A percentile compares a stretch with the other conserved stretches of the same genome.
phyloP scores from a whole-genome alignment of 2,113 vertebrate species.

The Protobothrops flavoviridis region DNA sequence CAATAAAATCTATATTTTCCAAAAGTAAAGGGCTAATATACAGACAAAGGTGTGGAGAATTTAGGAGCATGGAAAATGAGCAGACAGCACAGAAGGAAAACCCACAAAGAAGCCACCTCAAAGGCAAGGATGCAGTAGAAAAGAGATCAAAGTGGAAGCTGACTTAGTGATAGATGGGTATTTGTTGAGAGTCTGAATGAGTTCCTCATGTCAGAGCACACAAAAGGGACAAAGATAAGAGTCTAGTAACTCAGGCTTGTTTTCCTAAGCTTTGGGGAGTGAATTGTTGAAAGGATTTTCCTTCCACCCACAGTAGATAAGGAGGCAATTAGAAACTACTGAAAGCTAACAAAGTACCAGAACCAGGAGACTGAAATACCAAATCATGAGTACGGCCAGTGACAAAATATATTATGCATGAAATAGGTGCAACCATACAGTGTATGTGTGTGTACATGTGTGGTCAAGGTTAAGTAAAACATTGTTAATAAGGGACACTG shows the following conservation, averaged over 20 bases:
- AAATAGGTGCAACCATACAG: not conserved
- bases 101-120: conserved; percentile 45
- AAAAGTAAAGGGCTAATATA: not conserved
- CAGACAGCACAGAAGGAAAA: conserved; percentile 13
- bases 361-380: conserved; percentile 35
- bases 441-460: not conserved
- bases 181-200: conserved; percentile 46
- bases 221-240: conserved; percentile 59
- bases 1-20: not conserved
- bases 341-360: conserved; percentile 44
- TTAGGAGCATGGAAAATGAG: conserved; percentile 35
- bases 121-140: conserved; percentile 38
- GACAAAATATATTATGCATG: conserved; percentile 18
- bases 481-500: not conserved
- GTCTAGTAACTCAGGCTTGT: conserved; percentile 31
- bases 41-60: conserved; percentile 22
- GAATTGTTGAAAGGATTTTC: conserved; percentile 43
- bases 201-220: conserved; percentile 53
- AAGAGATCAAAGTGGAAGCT: conserved; percentile 54
- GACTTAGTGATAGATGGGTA: conserved; percentile 51
- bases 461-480: not conserved
- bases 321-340: conserved; percentile 53
- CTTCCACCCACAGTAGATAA: conserved; percentile 52
- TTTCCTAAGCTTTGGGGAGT: conserved; percentile 49
- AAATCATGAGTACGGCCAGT: conserved; percentile 39